Conservation (phyloP, 2,113 vertebrate species). For the Balaenoptera acutorostrata region DNA sequence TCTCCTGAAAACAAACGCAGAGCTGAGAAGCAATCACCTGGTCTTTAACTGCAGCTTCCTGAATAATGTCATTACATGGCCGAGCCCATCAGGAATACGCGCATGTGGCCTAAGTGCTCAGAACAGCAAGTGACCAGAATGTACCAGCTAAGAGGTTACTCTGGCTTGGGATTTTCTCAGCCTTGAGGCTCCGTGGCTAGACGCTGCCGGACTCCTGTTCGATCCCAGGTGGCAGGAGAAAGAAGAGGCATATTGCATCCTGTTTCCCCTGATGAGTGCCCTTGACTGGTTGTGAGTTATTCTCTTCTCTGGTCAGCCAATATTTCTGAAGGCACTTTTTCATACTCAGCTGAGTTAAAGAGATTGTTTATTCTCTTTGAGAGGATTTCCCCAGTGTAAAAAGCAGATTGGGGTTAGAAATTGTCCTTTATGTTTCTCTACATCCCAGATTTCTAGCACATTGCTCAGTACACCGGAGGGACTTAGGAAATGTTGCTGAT, state of each 20-base stretch:
- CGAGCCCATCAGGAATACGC: neutral
- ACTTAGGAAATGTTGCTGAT: neutral
- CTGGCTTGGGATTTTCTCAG: neutral
- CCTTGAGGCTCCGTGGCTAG: neutral
- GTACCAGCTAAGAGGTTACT: neutral
- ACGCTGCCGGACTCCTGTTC: accelerated
- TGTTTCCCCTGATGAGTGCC: neutral
- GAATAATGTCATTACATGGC: neutral
- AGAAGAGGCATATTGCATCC: neutral
- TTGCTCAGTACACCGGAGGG: neutral
- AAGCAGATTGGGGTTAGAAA: neutral
- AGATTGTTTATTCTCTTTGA: neutral
- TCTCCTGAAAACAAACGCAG: neutral
- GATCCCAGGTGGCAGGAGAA: neutral
- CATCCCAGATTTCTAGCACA: neutral
- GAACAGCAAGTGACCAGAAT: neutral
- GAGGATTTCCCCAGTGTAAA: neutral
- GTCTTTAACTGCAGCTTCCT: neutral
- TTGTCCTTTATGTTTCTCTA: neutral
- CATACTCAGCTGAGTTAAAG: neutral
- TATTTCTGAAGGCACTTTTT: neutral
- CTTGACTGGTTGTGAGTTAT: neutral
- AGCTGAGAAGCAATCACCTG: neutral
- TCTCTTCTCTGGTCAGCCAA: neutral
- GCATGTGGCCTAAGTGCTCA: neutral